phyloP scores from a whole-genome alignment of 1,140 invertebrate genomes.

The Zaprionus lachaisei region DNA sequence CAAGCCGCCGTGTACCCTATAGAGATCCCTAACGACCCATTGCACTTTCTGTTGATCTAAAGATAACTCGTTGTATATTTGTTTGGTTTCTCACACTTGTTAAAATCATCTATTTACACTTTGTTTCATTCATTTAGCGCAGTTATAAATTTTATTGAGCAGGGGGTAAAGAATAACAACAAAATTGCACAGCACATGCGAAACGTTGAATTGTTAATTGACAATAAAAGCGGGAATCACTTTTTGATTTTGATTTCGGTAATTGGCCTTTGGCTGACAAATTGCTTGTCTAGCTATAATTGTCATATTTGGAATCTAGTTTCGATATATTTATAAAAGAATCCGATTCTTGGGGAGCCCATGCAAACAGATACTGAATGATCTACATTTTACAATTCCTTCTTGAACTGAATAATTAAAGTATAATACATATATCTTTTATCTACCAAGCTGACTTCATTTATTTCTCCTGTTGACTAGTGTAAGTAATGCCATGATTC shows the following conservation, averaged over 20 bases:
- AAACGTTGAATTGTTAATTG: not conserved
- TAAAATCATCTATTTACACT: constrained; percentile 44
- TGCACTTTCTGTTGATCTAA: constrained; percentile 16
- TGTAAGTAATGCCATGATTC: not conserved
- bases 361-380: too few relatives aligned
- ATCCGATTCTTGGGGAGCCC: too few relatives aligned
- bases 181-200: not conserved
- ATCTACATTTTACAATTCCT: too few relatives aligned
- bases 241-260: not conserved
- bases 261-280: not conserved
- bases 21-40: constrained; percentile 10
- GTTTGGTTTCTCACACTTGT: constrained; percentile 25
- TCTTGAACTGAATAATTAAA: too few relatives aligned
- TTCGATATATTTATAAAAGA: not conserved
- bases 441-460: too few relatives aligned
- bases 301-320: not conserved
- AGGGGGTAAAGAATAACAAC: not conserved
- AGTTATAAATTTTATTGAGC: constrained; percentile 6
- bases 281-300: not conserved
- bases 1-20: not conserved
- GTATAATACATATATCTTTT: too few relatives aligned
- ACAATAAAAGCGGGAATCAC: not conserved
- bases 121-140: constrained; percentile 37
- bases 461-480: too few relatives aligned
- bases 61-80: not conserved